These are phyloP conservation scores for Halictus quadricinctus DNA, from an alignment of 2,888 invertebrate species.

Conservation along the genomic window DNA sequence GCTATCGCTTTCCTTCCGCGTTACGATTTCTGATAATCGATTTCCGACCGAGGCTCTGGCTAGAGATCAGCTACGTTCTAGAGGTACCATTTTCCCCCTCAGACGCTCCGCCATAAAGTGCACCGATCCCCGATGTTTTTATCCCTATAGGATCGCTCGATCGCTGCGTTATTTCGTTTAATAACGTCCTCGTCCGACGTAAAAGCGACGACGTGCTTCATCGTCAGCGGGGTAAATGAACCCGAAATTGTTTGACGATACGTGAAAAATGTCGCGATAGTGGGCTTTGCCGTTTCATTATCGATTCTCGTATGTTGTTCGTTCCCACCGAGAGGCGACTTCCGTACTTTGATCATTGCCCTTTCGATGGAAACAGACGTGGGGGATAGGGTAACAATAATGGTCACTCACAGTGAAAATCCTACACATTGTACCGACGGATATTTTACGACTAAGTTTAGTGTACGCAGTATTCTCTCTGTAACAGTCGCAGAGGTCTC, in stretches of 20 bases:
- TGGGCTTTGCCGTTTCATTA: background rate
- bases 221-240: conserved; percentile 11
- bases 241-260: conserved; percentile 9
- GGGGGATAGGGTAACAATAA: too few relatives aligned
- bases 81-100: background rate
- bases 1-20: conserved; percentile 11
- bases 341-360: background rate
- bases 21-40: conserved; percentile 58
- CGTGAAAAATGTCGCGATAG: background rate
- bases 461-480: too few relatives aligned
- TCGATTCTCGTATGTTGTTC: background rate
- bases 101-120: conserved; percentile 25
- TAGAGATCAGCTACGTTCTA: conserved; percentile 30
- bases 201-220: conserved; percentile 7
- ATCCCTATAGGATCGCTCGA: conserved; percentile 30
- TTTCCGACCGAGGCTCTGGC: conserved; percentile 17
- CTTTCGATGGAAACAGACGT: too few relatives aligned
- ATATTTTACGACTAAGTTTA: too few relatives aligned
- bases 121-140: conserved; percentile 35
- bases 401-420: too few relatives aligned
- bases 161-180: conserved; percentile 34
- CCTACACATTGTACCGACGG: too few relatives aligned
- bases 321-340: background rate
- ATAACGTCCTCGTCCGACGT: conserved; percentile 8
- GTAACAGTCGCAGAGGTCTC: too few relatives aligned